Conservation (phyloP, 2,113 vertebrate species). For the Xenotilapia flavipinnis region DNA sequence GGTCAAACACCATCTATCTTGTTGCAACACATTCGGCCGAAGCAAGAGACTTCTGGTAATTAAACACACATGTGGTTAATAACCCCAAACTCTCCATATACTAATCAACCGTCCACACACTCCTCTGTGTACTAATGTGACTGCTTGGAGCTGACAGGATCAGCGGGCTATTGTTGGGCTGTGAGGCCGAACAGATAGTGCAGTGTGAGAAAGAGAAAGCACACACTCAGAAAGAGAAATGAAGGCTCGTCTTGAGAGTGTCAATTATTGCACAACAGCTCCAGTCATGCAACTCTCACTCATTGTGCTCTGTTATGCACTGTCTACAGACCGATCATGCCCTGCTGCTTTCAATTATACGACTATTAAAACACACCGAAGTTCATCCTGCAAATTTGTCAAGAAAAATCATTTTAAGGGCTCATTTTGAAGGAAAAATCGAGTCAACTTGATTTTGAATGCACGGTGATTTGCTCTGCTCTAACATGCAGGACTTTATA, state of each 20-base stretch:
- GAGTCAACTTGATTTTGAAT: background rate
- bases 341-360: conserved; percentile 13
- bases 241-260: conserved; percentile 22
- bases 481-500: background rate
- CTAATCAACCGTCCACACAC: background rate
- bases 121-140: background rate
- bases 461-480: fast-evolving
- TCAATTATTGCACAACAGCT: conserved; percentile 30
- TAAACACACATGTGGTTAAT: background rate
- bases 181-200: background rate
- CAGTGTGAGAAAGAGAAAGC: conserved; percentile 20
- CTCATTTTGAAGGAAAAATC: background rate
- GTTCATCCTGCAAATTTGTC: background rate
- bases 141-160: conserved; percentile 12
- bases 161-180: conserved; percentile 29
- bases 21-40: background rate
- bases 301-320: conserved; percentile 22
- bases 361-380: background rate
- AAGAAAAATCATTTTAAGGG: background rate
- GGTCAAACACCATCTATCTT: background rate
- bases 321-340: background rate
- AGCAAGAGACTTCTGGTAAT: background rate
- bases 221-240: background rate
- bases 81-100: background rate
- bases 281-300: conserved; percentile 30